phyloP scores from a whole-genome alignment of 2,888 invertebrate genomes.

The Chalcis sispes region DNA sequence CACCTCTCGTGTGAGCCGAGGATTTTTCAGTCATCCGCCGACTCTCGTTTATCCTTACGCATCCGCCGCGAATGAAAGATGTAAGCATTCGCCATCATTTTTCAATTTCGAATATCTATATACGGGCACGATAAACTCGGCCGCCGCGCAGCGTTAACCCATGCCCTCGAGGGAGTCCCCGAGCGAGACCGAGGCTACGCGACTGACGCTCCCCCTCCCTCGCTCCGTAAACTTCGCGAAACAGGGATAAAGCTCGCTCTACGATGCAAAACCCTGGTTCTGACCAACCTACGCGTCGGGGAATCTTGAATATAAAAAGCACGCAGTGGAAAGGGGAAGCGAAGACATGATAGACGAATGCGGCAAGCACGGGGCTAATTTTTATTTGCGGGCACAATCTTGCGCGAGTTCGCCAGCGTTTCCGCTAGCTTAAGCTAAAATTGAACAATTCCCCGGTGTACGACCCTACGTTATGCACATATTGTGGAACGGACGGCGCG shows the following conservation, averaged over 20 bases:
- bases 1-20: too few species aligned
- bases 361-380: constrained; percentile 11
- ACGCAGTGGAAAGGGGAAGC: not conserved
- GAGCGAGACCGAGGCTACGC: not conserved
- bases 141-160: not conserved
- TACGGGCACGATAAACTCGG: constrained; percentile 1
- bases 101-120: constrained; percentile 43
- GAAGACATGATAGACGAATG: constrained; percentile 7
- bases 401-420: constrained; percentile 38
- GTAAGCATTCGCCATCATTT: constrained; percentile 52
- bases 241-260: constrained; percentile 36
- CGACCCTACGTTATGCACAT: not conserved
- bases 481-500: constrained; percentile 25
- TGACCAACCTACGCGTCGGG: not conserved
- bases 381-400: constrained; percentile 47
- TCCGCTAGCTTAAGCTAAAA: constrained; percentile 67
- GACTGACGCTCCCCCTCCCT: not conserved
- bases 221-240: constrained; percentile 26
- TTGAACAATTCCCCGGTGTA: constrained; percentile 69
- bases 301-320: constrained; percentile 22
- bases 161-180: constrained; percentile 9
- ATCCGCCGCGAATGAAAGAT: constrained; percentile 20
- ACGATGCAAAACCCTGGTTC: constrained; percentile 31
- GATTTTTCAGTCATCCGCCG: constrained; percentile 24
- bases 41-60: not conserved